These are phyloP conservation scores for Tragopan temminckii DNA, from an alignment of 2,797 vertebrate species.

Conservation along the genomic window DNA sequence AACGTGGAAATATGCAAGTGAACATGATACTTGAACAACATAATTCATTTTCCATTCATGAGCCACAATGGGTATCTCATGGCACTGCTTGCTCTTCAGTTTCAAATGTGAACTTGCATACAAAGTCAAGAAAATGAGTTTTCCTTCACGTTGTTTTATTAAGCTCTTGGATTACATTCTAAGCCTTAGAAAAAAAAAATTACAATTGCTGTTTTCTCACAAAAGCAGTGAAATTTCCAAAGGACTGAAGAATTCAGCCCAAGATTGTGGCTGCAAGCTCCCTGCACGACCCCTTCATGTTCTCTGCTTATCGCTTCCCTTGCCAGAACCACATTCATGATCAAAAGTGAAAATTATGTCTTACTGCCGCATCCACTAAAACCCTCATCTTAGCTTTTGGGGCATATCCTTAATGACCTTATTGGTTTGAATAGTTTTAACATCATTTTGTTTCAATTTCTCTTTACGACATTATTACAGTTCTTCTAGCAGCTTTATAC, in stretches of 20 bases:
- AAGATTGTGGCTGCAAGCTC: not conserved
- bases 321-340: not conserved
- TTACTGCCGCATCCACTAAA: not conserved
- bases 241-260: conserved; percentile 24
- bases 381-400: not conserved
- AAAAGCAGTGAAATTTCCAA: conserved; percentile 43
- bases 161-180: conserved; percentile 27
- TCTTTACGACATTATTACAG: conserved; percentile 46
- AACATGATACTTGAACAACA: conserved; percentile 74
- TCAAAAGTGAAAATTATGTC: conserved; percentile 30
- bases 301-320: not conserved
- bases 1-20: conserved; percentile 75
- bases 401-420: conserved; percentile 44
- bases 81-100: conserved; percentile 52
- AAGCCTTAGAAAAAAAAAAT: conserved; percentile 45
- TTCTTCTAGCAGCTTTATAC: conserved; percentile 44
- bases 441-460: conserved; percentile 58
- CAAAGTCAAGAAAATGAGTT: conserved; percentile 52
- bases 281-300: not conserved
- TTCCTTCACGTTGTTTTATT: conserved; percentile 52
- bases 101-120: conserved; percentile 70
- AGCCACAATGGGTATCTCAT: conserved; percentile 72
- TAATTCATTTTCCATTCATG: conserved; percentile 75
- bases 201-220: conserved; percentile 39
- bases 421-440: conserved; percentile 45